Conservation (phyloP, 2,113 vertebrate genomes). For the Bucco capensis region DNA sequence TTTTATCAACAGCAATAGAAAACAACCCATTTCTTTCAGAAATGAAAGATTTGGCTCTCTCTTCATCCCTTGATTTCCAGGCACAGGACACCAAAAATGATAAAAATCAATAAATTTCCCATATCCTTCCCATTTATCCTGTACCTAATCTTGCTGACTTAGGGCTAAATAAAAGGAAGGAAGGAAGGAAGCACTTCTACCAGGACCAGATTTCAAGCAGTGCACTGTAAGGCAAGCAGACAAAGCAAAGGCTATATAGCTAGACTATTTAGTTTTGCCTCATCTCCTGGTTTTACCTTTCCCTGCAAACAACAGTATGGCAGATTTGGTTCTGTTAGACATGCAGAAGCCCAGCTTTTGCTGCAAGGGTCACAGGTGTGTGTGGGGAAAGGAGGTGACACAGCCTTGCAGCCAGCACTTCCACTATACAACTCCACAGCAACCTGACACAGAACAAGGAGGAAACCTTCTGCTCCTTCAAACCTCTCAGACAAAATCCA, state of each 20-base stretch:
- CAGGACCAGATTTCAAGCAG: neutral
- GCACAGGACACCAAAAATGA: neutral
- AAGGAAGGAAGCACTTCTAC: neutral
- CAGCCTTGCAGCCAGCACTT: rapidly evolving
- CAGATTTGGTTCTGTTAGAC: rapidly evolving
- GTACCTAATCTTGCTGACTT: neutral
- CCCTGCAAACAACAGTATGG: neutral
- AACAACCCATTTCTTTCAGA: neutral
- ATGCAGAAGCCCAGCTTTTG: neutral
- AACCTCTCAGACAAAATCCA: neutral
- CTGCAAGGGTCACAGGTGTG: neutral
- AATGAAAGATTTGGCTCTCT: neutral
- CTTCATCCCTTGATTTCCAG: neutral
- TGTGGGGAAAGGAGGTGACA: neutral
- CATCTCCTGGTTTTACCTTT: neutral
- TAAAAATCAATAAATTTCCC: neutral
- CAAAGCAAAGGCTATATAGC: neutral
- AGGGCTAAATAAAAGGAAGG: neutral
- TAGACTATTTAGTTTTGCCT: neutral
- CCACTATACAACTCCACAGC: neutral
- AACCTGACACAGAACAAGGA: rapidly evolving
- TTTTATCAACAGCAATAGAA: no score
- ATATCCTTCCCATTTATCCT: neutral
- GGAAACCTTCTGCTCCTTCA: neutral
- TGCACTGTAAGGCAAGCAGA: neutral